phyloP scores from a whole-genome alignment of 2,797 vertebrate species.

The Telmatherina bonti region DNA sequence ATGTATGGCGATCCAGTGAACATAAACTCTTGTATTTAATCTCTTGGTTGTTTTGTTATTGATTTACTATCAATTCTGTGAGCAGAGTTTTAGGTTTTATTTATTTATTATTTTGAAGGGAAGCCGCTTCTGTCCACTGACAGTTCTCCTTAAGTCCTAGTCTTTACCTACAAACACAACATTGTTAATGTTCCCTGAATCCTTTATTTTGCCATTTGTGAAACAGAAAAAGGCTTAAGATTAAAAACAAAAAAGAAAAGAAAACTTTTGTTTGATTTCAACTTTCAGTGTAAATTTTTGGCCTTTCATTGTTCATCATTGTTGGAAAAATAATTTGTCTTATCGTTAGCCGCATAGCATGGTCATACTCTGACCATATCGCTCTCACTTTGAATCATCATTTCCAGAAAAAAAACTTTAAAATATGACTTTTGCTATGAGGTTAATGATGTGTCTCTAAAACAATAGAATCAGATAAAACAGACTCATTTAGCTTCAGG shows the following conservation, averaged over 20 bases:
- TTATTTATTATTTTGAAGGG: conserved; percentile 45
- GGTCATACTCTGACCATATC: no score
- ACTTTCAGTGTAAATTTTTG: neutral
- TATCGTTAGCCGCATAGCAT: neutral
- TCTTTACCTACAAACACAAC: neutral
- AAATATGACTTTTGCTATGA: neutral
- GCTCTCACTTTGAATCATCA: neutral
- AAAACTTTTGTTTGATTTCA: neutral
- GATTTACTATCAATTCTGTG: conserved; percentile 48
- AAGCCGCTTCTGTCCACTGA: conserved; percentile 17
- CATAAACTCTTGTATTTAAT: conserved; percentile 40
- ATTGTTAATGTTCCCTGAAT: neutral
- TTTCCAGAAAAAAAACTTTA: neutral
- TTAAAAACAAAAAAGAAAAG: neutral
- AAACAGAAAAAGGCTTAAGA: neutral
- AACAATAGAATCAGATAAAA: neutral
- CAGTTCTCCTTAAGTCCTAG: neutral
- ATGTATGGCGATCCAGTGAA: conserved; percentile 44
- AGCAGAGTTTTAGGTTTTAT: conserved; percentile 30
- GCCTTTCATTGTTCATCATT: neutral
- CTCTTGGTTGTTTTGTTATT: conserved; percentile 54
- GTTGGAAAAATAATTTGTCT: neutral
- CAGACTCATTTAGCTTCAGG: neutral
- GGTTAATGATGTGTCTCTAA: neutral
- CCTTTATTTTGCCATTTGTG: neutral